phyloP scores from a whole-genome alignment of 2,888 invertebrate species.

The Tipula helvola region DNA sequence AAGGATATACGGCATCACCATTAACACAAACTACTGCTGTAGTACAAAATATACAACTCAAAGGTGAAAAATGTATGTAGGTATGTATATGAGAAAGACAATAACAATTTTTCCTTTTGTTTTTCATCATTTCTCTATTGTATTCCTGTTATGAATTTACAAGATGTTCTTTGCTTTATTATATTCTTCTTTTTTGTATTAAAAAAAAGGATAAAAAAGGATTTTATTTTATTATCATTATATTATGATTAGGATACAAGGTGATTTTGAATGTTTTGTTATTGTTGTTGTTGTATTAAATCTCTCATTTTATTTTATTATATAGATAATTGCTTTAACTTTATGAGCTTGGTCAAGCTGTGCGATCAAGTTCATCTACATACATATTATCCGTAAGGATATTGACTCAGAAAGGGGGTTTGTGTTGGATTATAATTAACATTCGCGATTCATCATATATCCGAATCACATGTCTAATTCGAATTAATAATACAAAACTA shows the following conservation, averaged over 20 bases:
- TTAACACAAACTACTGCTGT: neutral
- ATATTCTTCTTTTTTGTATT: neutral
- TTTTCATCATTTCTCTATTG: neutral
- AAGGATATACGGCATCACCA: neutral
- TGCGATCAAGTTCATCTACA: neutral
- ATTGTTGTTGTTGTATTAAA: neutral
- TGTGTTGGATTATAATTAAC: neutral
- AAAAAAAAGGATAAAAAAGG: neutral
- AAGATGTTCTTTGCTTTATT: neutral
- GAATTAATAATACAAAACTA: neutral
- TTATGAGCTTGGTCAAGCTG: neutral
- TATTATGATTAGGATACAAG: conserved; percentile 4
- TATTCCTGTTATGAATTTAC: neutral
- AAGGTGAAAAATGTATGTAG: neutral
- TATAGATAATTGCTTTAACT: neutral
- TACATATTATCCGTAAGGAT: neutral
- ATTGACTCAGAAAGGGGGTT: neutral
- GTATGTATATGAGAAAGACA: neutral
- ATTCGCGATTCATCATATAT: neutral
- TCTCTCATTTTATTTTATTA: neutral
- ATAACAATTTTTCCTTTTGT: neutral
- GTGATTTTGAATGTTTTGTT: neutral
- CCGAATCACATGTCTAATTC: neutral
- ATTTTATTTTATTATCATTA: conserved; percentile 4
- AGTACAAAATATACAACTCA: neutral